Percentiles rank a stretch among this genome's conserved stretches.
phyloP scores from a whole-genome alignment of 2,888 invertebrate species.

The Synergus umbraculus region DNA sequence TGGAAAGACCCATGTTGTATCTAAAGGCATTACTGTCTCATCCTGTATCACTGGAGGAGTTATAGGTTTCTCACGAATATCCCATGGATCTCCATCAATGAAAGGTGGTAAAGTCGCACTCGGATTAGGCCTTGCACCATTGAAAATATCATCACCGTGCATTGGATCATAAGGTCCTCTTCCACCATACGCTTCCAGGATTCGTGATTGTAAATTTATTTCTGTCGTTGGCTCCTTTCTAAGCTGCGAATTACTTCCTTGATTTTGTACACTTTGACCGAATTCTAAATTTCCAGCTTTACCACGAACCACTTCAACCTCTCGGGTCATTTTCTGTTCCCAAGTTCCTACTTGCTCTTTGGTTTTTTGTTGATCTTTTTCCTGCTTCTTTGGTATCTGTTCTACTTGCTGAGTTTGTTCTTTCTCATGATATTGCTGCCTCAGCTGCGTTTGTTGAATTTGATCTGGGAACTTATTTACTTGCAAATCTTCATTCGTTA shows the following conservation, averaged over 20 bases:
- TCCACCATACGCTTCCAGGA: slow-evolving; percentile 69
- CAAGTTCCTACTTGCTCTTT: background rate
- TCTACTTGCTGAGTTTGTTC: background rate
- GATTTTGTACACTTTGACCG: slow-evolving; percentile 38
- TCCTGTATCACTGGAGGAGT: background rate
- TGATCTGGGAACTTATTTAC: background rate
- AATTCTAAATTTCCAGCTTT: background rate
- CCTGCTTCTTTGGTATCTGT: background rate
- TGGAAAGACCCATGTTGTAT: slow-evolving; percentile 25
- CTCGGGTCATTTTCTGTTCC: background rate
- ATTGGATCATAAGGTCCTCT: slow-evolving; percentile 61
- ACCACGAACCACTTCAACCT: background rate
- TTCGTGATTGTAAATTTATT: slow-evolving; percentile 57
- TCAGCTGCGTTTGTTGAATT: background rate
- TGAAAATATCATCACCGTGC: slow-evolving; percentile 60
- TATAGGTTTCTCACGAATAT: slow-evolving; percentile 60
- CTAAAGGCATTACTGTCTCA: slow-evolving; percentile 48
- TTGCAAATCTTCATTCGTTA: slow-evolving; percentile 55
- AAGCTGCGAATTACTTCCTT: slow-evolving; percentile 5
- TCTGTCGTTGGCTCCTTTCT: background rate
- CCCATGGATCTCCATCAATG: slow-evolving; percentile 64
- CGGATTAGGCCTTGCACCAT: slow-evolving; percentile 62
- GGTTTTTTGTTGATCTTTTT: background rate
- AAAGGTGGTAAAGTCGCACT: slow-evolving; percentile 63
- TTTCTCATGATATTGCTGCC: background rate